A percentile compares a stretch with the other conserved stretches of the same genome.
Conservation (phyloP, 1,140 invertebrate species). For the Penaeus indicus region DNA sequence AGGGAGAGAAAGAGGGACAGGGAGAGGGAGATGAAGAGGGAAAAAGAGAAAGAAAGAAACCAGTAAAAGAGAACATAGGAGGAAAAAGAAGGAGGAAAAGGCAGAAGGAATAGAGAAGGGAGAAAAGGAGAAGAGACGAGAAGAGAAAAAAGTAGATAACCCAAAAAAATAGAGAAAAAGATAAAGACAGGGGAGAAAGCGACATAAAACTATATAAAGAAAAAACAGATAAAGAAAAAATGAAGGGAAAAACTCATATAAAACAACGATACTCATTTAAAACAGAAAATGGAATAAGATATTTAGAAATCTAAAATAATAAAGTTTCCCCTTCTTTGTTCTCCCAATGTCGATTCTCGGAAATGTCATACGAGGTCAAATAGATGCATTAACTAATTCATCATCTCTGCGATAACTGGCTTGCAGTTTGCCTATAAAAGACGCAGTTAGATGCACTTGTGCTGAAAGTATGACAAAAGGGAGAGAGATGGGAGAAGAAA, state of each 20-base stretch:
- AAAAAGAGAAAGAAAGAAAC: background rate
- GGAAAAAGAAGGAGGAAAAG: background rate
- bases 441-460: too few relatives aligned
- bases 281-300: too few relatives aligned
- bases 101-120: background rate
- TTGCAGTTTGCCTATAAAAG: too few relatives aligned
- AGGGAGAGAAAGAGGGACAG: constrained; percentile 32
- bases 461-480: too few relatives aligned
- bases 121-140: background rate
- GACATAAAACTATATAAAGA: constrained; percentile 9
- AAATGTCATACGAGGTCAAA: too few relatives aligned
- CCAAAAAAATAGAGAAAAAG: background rate
- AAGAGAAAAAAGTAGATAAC: background rate
- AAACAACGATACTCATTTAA: background rate
- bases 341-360: too few relatives aligned
- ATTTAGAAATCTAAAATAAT: too few relatives aligned
- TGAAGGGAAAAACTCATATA: background rate
- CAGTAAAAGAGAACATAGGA: too few relatives aligned
- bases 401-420: too few relatives aligned
- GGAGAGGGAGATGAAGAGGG: constrained; percentile 1
- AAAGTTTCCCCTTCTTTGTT: too few relatives aligned
- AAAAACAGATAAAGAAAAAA: background rate
- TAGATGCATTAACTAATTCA: too few relatives aligned
- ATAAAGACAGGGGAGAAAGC: constrained; percentile 3
- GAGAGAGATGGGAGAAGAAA: constrained; percentile 16